These are phyloP conservation scores for Chrysodeixis includens DNA, from an alignment of 2,888 invertebrate species.

Conservation along the genomic window DNA sequence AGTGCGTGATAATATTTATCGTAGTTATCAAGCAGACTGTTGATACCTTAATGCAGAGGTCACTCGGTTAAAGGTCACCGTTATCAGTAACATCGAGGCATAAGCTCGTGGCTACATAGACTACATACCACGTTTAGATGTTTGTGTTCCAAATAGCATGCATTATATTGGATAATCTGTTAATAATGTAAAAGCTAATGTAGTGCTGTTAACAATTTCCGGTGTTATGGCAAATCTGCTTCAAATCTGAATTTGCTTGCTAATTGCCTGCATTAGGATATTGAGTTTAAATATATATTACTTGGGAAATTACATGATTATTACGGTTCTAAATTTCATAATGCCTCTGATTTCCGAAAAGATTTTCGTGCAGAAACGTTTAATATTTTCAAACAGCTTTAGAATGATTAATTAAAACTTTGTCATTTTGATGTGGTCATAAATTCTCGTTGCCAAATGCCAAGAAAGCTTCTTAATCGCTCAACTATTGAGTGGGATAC, in stretches of 20 bases:
- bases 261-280: neutral
- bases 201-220: no score
- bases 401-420: no score
- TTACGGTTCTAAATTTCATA: neutral
- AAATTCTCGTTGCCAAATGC: neutral
- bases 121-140: slow-evolving; percentile 19
- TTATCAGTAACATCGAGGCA: slow-evolving; percentile 36
- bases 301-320: neutral
- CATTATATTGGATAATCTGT: neutral
- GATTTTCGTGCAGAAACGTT: no score
- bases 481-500: slow-evolving; percentile 18
- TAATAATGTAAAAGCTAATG: slow-evolving; percentile 4
- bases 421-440: neutral
- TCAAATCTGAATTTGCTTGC: no score
- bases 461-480: neutral
- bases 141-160: slow-evolving; percentile 26
- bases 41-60: slow-evolving; percentile 52
- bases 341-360: neutral
- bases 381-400: no score
- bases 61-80: slow-evolving; percentile 46
- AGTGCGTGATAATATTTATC: slow-evolving; percentile 47
- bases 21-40: slow-evolving; percentile 37
- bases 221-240: neutral
- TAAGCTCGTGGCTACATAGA: slow-evolving; percentile 32
- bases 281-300: neutral